Evolutionary conservation across 2,797 vertebrate genomes (phyloP), one percentile per base, ranked within the genome.

Genomic region (Tarsius wallacei): DNA sequence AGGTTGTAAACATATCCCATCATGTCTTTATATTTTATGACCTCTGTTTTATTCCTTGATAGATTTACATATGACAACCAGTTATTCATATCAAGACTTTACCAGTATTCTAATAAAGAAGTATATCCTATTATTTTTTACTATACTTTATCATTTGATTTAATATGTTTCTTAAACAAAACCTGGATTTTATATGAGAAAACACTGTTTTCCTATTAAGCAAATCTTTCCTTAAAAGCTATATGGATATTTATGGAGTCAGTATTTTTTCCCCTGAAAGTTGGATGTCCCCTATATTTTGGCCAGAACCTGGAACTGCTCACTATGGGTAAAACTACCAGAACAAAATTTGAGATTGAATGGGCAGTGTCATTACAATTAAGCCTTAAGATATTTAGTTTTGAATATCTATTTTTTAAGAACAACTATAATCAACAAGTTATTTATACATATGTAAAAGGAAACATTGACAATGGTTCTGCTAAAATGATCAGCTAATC

Each of bases 21-120:
- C 96, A 97, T 98, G 97, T 98, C 97, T 98, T 98, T 98, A 98
- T 92, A 95, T 98, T 99, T 98, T 98, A 99, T 97, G 97, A 98
- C 96, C 95, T 96, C 97, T 97, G 95, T 98, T 98, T 99, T 98
- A 98, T 98, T 97, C 97, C 96, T 98, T 97, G 95, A 96, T 97
- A 98, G 97, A 96, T 98, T 98, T 97, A 98, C 92, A 98, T 96
- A 97, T 97, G 98, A 98, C 90, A 95, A 93, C 94, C 97, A 98
- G 98, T 99, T 98, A 99, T 87, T 99, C 98, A 98, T 95, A 97
- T 97, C 96, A 98, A 98, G 95, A 97, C 98, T 96, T 97, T 98
- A 98, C 77, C 71, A 95, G 87, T 88, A 97, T 98, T 98, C 97
- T 97, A 98, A 97, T 89, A 97, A 97, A 96, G 98, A 98, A 98